Base-by-base conservation (phyloP, 2,113 vertebrate genomes). In the Falco punctatus region DNA sequence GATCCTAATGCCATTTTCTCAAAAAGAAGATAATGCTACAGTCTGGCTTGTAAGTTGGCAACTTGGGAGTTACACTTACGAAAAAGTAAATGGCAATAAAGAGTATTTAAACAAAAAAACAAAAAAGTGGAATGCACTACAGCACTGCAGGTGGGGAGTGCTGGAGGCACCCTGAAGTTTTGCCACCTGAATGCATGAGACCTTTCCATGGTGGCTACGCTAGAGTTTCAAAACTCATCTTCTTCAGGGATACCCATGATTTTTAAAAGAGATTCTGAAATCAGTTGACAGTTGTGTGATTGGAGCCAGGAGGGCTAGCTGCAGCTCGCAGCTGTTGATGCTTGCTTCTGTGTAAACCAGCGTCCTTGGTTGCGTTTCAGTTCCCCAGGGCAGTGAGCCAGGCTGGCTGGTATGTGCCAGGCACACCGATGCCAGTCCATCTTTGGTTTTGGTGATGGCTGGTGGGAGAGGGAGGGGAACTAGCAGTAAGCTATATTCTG, bases 201-300 rank as follows among this genome's bases (percentile, higher is more conserved):
- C 40, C 64, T 10, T 46, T 85, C 83, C 51, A 48, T 77, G 70
- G 86, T 91, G 90, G 35, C 95, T 95, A 0, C 30, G 35, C 92
- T 95, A 87, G 75, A 83, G 33, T 94, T 96, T 94, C 94, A 92
- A 88, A 77, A 66, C 49, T 80, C 17, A 2, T 40, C 62, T 96
- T 96, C 81, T 97, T 54, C 59, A 57, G 87, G 93, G 84, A 91
- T 83, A 95, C 10, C 13, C 46, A 17, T 48, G 59, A 58, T 81
- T 88, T 92, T 75, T 82, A 94, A 92, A 95, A 74, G 86, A 87
- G 55, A 82, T 94, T 93, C 96, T 78, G 59, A 89, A 95, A 78
- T 96, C 89, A 81, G 28, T 48, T 92, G 70, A 48, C 64, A 93
- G 86, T 94, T 92, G 78, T 11, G 12, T 51, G 46, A 20, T 72